Percentiles rank a stretch among this genome's conserved stretches.
phyloP scores from a whole-genome alignment of 2,888 invertebrate species.

The Brachynemurus nebulosus region DNA sequence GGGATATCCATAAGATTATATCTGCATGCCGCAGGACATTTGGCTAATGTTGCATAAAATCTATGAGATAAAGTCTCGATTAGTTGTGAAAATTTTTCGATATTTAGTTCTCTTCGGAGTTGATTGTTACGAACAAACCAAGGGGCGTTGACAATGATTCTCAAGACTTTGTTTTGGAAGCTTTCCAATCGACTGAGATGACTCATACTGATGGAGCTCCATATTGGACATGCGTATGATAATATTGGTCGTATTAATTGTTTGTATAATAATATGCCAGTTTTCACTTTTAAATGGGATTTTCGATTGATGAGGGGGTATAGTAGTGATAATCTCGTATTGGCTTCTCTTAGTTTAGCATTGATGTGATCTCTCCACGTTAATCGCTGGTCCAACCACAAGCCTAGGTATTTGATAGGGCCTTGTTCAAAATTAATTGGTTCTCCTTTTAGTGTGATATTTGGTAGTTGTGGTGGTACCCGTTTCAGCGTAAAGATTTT shows the following conservation, averaged over 20 bases:
- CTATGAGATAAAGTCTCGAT: no score
- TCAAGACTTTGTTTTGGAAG: no score
- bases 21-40: no score
- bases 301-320: constrained; percentile 1
- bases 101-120: no score
- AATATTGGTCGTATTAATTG: background rate
- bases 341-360: no score
- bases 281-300: no score
- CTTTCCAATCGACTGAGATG: background rate
- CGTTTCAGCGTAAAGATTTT: constrained; percentile 9
- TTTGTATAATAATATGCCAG: constrained; percentile 3
- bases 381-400: constrained; percentile 1
- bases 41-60: no score
- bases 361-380: no score
- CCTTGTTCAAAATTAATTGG: background rate
- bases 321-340: no score
- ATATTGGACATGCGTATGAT: background rate
- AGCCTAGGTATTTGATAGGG: background rate
- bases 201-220: background rate
- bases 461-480: background rate
- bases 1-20: no score
- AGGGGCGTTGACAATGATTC: no score
- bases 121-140: background rate
- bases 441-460: background rate
- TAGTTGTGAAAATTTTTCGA: no score